Conservation (phyloP, 2,797 vertebrate genomes). For the Sebastes kiyomatsui region DNA sequence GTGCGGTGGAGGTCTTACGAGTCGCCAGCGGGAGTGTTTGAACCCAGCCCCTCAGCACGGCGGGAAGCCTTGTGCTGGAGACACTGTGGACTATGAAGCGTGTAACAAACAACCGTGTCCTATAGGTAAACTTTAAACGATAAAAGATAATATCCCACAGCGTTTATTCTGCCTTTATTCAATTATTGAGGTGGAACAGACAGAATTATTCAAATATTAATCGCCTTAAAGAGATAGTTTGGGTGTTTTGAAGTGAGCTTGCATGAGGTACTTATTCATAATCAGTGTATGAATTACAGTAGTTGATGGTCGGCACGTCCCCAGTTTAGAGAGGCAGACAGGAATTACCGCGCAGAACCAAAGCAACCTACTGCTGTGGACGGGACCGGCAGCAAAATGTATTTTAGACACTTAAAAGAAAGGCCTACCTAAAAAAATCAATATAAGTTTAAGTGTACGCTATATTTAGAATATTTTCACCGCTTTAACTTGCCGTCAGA, state of each 20-base stretch:
- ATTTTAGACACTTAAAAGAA: too few species aligned
- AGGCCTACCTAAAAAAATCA: too few species aligned
- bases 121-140: conserved; percentile 80
- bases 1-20: conserved; percentile 91
- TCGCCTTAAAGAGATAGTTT: neutral
- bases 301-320: neutral
- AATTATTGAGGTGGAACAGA: neutral
- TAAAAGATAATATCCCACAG: conserved; percentile 2
- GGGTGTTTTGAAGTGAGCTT: too few species aligned
- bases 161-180: conserved; percentile 21
- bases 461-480: too few species aligned
- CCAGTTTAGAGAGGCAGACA: too few species aligned
- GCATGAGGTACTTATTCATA: too few species aligned
- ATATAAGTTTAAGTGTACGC: too few species aligned
- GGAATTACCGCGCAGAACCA: too few species aligned
- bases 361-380: too few species aligned
- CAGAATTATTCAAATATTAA: conserved; percentile 1
- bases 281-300: neutral
- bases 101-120: conserved; percentile 92
- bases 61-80: conserved; percentile 90
- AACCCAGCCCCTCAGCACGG: conserved; percentile 89
- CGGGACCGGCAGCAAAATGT: too few species aligned
- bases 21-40: conserved; percentile 87
- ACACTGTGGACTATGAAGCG: conserved; percentile 85
- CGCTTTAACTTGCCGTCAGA: too few species aligned